Evolutionary conservation across 2,797 vertebrate species (phyloP), one percentile per base, ranked within the genome.

Genomic region (Gobionotothen gibberifrons): DNA sequence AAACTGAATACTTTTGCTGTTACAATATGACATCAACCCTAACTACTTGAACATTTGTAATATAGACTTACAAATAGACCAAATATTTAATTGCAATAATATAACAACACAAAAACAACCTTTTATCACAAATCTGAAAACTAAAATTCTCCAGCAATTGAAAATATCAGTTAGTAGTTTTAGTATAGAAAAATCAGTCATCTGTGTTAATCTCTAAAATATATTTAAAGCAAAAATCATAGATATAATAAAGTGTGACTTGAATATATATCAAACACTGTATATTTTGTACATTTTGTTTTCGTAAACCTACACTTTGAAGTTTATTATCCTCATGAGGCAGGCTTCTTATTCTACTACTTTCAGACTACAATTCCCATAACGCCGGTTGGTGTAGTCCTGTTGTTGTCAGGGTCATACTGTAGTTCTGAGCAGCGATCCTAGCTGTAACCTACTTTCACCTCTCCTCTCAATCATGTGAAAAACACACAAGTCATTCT

Each of bases 401-500:
- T 57, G 43, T 40, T 64, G 15, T 71, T 36, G 11, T 64, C n/a
- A 9, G 11, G 46, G 39, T 54, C 19, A 14, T 9, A 6, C 29
- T 46, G 40, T 26, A 15, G 52, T 13, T 53, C 9, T 19, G 21
- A 68, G 40, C 21, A 19, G 43, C 1, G 2, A 29, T 61, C 0
- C 3, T 43, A 65, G 71, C 60, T 70, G 43, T 70, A 67, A 60
- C 54, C 44, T 68, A 22, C 53, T 75, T 84, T 56, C 32, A 54
- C 57, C 15, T 73, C 55, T 65, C 5, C 46, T 58, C 19, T 65
- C 40, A 9, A 43, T 59, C 36, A 14, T 53, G 66, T 32, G 26
- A 60, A 72, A 74, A 47, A 40, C 55, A 78, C 68, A 69, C 65
- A 63, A 22, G 46, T 84, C 61, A 52, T 21, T 46, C 51, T 61